Percentiles rank a stretch among this genome's conserved stretches.
Conservation (phyloP, 2,888 invertebrate species). For the Apamea sordens region DNA sequence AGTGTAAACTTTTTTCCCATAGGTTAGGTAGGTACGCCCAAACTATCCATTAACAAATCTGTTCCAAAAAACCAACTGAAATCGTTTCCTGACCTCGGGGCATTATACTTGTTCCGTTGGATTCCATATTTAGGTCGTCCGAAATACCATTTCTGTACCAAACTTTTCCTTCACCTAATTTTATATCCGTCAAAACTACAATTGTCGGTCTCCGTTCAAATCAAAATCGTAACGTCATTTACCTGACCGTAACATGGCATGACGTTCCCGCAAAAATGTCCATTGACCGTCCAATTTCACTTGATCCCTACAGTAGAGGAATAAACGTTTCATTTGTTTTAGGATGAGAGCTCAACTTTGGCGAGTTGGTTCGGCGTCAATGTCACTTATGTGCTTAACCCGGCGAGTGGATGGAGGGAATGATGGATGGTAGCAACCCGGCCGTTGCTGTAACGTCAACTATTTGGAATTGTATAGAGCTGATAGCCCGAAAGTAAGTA, state of each 20-base stretch:
- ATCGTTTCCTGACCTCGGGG: neutral
- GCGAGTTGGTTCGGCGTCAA: slow-evolving; percentile 85
- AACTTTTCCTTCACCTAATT: slow-evolving; percentile 62
- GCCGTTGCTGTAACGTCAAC: slow-evolving; percentile 81
- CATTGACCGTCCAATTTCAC: slow-evolving; percentile 76
- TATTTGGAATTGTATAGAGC: slow-evolving; percentile 75
- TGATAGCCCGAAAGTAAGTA: slow-evolving; percentile 61
- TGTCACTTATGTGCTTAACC: slow-evolving; percentile 90
- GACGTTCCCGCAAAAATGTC: slow-evolving; percentile 82
- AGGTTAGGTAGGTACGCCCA: neutral
- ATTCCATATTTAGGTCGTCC: slow-evolving; percentile 42
- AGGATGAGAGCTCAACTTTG: slow-evolving; percentile 73
- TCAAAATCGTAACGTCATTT: slow-evolving; percentile 85
- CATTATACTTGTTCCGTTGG: neutral
- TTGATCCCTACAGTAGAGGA: slow-evolving; percentile 71
- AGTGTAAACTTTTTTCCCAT: too few species aligned
- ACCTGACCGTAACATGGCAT: slow-evolving; percentile 83
- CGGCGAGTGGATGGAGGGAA: slow-evolving; percentile 90
- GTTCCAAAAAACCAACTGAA: neutral
- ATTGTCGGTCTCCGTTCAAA: slow-evolving; percentile 83
- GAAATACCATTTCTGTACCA: slow-evolving; percentile 21
- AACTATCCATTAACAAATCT: neutral
- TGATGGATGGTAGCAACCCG: slow-evolving; percentile 87
- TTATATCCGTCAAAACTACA: slow-evolving; percentile 65
- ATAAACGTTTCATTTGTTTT: slow-evolving; percentile 63